Base-by-base conservation (phyloP, 2,113 vertebrate species). In the Axis porcinus region DNA sequence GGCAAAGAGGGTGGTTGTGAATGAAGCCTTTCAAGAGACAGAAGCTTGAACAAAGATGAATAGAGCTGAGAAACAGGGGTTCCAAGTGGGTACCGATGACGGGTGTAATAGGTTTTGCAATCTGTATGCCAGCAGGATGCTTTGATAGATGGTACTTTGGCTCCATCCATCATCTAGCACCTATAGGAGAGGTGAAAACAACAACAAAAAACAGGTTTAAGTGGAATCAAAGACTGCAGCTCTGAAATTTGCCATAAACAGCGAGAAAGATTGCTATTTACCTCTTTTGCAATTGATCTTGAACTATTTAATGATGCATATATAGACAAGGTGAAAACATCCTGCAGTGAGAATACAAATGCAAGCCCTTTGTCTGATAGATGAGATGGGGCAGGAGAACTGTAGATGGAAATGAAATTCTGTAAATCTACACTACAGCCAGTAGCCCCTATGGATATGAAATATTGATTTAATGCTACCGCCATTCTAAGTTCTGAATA, bases 261-360 rank as follows among this genome's bases (percentile, higher is more conserved):
- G 25, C 15, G 28, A 43, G 93, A 57, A 55, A 78, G 43, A 40
- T 92, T 52, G 70, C 55, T 78, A 5, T 89, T 82, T 40, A 27
- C 57, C 36, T 58, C 84, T 43, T 74, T 25, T 96, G n/a, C 25
- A 25, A 36, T n/a, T 58, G 87, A 87, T 78, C 95, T 84, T 64
- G 33, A 97, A 89, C 50, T 84, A 78, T 79, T 91, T 89, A 94
- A 86, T 50, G 82, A 62, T 55, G 36, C 27, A 16, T 23, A n/a
- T 21, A 55, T 8, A 78, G 86, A 74, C n/a, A 47, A 84, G 76
- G 88, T 40, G 52, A 87, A 85, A 76, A 60, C 55, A 81, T 28
- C 28, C 11, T 45, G 21, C 33, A 15, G 36, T 17, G 54, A 62
- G 64, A 85, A 86, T 82, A 30, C 30, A 94, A 43, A 94, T 30